A percentile compares a stretch with the other conserved stretches of the same genome.
Evolutionary conservation across 2,888 invertebrate genomes (phyloP).

Genomic region (Cryptus armator): DNA sequence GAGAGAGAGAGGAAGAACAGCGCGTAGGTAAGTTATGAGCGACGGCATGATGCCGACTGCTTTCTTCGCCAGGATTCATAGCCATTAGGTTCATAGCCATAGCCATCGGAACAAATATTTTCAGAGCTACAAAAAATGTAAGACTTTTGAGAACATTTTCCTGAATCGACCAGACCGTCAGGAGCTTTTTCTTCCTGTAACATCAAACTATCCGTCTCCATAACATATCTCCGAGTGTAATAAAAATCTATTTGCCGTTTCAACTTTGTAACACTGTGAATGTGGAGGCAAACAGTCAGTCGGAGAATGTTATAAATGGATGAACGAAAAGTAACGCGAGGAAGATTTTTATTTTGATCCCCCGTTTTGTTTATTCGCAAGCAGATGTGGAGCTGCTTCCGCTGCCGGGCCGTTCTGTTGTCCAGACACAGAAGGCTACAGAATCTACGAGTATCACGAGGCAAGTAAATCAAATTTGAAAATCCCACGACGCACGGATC

Average conservation of each 20-base stretch:
- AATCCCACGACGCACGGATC: constrained; percentile 77
- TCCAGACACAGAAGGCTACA: constrained; percentile 29
- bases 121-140: too few relatives aligned
- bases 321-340: background rate
- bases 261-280: background rate
- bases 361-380: constrained; percentile 3
- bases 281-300: background rate
- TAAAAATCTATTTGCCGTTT: background rate
- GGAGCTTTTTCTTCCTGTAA: background rate
- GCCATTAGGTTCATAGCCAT: too few relatives aligned
- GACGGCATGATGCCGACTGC: background rate
- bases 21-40: too few relatives aligned
- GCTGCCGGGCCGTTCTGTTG: background rate
- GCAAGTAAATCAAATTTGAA: constrained; percentile 83
- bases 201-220: background rate
- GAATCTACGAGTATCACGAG: constrained; percentile 82
- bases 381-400: constrained; percentile 12
- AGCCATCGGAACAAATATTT: too few relatives aligned
- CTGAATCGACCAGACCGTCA: background rate
- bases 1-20: background rate
- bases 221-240: background rate
- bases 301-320: constrained; percentile 14
- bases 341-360: constrained; percentile 30
- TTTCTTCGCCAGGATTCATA: background rate
- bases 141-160: too few relatives aligned